A percentile compares a stretch with the other conserved stretches of the same genome.
Evolutionary conservation across 2,888 invertebrate genomes (phyloP).

Genomic region (Campopleginae sp.): DNA sequence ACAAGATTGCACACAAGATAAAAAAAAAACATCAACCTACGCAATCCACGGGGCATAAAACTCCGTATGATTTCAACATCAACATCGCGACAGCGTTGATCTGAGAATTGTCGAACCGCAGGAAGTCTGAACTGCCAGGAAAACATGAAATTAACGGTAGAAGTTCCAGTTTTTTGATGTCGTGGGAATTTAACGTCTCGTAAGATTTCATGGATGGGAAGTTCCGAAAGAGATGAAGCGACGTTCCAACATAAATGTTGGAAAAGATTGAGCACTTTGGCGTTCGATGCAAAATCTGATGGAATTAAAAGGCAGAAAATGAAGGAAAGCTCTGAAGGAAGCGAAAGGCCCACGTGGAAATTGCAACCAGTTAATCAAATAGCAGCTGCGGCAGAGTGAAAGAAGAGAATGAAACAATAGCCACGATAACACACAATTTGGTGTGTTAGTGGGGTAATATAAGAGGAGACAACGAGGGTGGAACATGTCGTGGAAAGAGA

Average conservation of each 20-base stretch:
- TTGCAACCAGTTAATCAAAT: slow-evolving; percentile 27
- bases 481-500: slow-evolving; percentile 19
- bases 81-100: neutral
- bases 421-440: slow-evolving; percentile 43
- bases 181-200: slow-evolving; percentile 19
- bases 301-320: neutral
- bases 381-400: slow-evolving; percentile 16
- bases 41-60: slow-evolving; percentile 7
- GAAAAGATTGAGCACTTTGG: neutral
- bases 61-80: neutral
- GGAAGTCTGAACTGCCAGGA: neutral
- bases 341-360: neutral
- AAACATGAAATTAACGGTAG: slow-evolving; percentile 42
- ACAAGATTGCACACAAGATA: neutral
- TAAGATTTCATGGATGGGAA: neutral
- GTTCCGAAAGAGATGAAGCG: neutral
- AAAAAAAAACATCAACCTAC: slow-evolving; percentile 8
- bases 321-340: neutral
- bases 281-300: neutral
- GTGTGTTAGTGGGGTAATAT: slow-evolving; percentile 22
- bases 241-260: neutral
- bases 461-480: slow-evolving; percentile 9
- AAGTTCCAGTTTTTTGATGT: slow-evolving; percentile 40
- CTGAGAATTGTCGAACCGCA: neutral
- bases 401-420: slow-evolving; percentile 19